phyloP scores from a whole-genome alignment of 2,113 vertebrate species.

The Carassius carassius region DNA sequence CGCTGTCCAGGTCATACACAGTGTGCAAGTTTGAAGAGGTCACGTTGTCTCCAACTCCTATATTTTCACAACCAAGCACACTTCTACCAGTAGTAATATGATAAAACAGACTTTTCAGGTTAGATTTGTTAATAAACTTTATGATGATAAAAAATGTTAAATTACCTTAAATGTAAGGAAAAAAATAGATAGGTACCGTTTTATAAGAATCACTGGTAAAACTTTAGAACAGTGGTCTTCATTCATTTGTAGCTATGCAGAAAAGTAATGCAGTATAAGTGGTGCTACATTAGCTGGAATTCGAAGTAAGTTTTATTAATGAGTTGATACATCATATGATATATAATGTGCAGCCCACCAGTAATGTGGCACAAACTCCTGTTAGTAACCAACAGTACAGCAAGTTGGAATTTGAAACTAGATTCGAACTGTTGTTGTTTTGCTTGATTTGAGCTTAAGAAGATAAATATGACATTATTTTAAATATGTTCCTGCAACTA shows the following conservation, averaged over 20 bases:
- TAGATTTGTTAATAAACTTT: background rate
- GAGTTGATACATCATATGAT: background rate
- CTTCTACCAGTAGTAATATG: too few relatives aligned
- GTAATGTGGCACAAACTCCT: background rate
- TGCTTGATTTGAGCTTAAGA: background rate
- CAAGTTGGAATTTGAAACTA: background rate
- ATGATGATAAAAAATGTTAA: background rate
- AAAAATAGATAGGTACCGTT: background rate
- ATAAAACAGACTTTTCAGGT: background rate
- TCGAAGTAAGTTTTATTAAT: background rate
- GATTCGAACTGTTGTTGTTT: background rate
- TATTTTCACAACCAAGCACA: background rate
- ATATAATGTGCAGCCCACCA: too few relatives aligned
- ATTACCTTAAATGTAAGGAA: too few relatives aligned
- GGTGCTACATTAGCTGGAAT: background rate
- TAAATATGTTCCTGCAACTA: background rate
- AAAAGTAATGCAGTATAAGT: background rate
- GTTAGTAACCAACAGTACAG: background rate
- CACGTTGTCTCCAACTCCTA: constrained; percentile 2
- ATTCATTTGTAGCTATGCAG: background rate
- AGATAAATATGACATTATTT: background rate
- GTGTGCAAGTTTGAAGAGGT: constrained; percentile 2
- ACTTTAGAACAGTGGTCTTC: background rate
- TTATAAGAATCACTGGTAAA: background rate
- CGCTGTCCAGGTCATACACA: constrained; percentile 20